These are phyloP conservation scores for Aramus guarauna DNA, from an alignment of 2,113 vertebrate species.

Conservation along the genomic window DNA sequence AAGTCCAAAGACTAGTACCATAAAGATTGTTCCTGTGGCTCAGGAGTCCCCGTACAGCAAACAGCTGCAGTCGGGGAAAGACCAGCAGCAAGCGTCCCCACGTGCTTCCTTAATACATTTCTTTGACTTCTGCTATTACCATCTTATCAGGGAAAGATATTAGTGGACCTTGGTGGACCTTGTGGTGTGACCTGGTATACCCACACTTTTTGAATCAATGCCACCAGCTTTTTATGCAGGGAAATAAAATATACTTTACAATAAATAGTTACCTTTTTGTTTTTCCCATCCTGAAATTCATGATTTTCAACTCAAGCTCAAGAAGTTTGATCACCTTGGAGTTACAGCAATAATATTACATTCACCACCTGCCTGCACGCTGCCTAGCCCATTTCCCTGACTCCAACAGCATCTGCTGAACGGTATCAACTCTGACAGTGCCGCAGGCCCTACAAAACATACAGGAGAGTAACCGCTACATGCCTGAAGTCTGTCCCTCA, in stretches of 20 bases:
- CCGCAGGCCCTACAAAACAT: background rate
- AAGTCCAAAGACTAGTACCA: background rate
- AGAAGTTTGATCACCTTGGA: background rate
- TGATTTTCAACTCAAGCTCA: background rate
- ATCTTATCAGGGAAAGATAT: background rate
- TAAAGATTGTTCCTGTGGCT: background rate
- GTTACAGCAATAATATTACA: background rate
- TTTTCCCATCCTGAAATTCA: background rate
- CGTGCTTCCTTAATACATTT: background rate
- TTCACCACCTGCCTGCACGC: background rate
- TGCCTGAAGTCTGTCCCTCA: background rate
- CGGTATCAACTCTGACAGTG: too few species aligned
- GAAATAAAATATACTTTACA: background rate
- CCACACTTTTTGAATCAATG: rapidly evolving
- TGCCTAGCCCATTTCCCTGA: background rate
- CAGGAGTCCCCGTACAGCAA: background rate
- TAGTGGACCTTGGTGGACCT: background rate
- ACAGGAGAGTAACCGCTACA: background rate
- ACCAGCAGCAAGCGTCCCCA: rapidly evolving
- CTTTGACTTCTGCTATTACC: background rate
- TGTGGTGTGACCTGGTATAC: background rate
- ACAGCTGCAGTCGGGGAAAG: background rate
- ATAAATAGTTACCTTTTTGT: background rate
- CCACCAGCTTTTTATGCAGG: background rate
- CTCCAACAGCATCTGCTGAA: background rate